phyloP scores from a whole-genome alignment of 2,888 invertebrate genomes.

The Microplitis manilae region DNA sequence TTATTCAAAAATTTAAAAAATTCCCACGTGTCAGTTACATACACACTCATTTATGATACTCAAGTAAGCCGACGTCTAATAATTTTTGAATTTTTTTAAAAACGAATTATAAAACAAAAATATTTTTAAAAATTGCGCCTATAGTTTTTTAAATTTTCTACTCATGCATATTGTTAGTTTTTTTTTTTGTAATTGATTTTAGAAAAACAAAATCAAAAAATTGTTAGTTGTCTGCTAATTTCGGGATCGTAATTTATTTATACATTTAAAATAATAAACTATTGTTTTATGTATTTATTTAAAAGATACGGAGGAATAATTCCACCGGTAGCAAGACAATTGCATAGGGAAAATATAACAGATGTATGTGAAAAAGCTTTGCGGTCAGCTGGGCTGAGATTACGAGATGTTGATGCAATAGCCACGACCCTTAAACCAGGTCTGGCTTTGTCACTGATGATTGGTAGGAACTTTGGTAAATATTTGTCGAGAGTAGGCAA shows the following conservation, averaged over 20 bases:
- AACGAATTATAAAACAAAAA: too few species aligned
- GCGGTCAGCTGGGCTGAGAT: slow-evolving; percentile 74
- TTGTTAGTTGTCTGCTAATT: background rate
- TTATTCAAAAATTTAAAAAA: too few species aligned
- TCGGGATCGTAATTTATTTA: background rate
- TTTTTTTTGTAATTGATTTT: too few species aligned
- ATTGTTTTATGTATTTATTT: slow-evolving; percentile 6
- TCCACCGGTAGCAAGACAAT: slow-evolving; percentile 86
- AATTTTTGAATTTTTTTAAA: too few species aligned
- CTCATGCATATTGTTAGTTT: too few species aligned
- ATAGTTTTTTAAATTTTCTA: too few species aligned
- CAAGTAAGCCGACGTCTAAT: too few species aligned
- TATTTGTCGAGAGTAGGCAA: slow-evolving; percentile 78
- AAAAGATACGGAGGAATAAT: slow-evolving; percentile 90
- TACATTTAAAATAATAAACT: background rate
- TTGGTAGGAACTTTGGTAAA: slow-evolving; percentile 89
- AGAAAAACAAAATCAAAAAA: background rate
- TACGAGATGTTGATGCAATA: slow-evolving; percentile 85
- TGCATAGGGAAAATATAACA: slow-evolving; percentile 87
- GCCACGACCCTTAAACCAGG: slow-evolving; percentile 95
- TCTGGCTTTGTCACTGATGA: slow-evolving; percentile 81
- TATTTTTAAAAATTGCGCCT: too few species aligned
- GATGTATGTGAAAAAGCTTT: slow-evolving; percentile 80
- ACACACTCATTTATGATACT: too few species aligned
- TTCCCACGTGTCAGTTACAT: too few species aligned